phyloP scores from a whole-genome alignment of 92 coral and sea anemone genomes.

The Epizoanthus ramosus region DNA sequence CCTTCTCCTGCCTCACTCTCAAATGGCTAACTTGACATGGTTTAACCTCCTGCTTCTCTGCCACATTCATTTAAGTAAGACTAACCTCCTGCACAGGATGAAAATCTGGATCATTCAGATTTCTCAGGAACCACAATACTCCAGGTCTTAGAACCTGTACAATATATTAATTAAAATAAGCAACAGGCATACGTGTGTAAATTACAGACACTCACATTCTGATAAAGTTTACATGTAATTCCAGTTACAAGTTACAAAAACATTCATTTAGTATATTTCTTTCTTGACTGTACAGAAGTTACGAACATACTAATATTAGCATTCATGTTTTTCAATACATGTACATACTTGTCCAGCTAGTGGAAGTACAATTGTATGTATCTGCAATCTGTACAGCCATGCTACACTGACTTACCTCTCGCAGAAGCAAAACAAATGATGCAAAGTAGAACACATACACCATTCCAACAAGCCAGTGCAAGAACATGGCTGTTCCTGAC shows the following conservation, averaged over 20 bases:
- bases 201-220: background rate
- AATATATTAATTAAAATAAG: background rate
- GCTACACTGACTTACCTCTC: slow-evolving; percentile 58
- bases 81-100: slow-evolving; percentile 98
- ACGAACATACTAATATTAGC: no score
- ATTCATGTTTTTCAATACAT: no score
- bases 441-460: slow-evolving; percentile 99
- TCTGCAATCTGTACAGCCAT: background rate
- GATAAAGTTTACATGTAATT: background rate
- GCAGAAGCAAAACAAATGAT: slow-evolving; percentile 84
- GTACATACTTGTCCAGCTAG: no score
- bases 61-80: background rate
- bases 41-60: no score
- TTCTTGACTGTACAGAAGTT: no score
- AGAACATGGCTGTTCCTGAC: slow-evolving; percentile 93
- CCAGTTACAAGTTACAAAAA: no score
- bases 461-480: slow-evolving; percentile 99
- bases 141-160: slow-evolving; percentile 88
- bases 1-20: no score
- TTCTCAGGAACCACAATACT: slow-evolving; percentile 97
- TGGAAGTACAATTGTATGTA: no score
- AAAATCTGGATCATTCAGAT: slow-evolving; percentile 96
- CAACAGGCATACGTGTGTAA: background rate
- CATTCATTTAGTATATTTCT: no score
- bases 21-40: no score